Evolutionary conservation across 2,113 vertebrate species (phyloP).

Genomic region (Blennius ocellaris): DNA sequence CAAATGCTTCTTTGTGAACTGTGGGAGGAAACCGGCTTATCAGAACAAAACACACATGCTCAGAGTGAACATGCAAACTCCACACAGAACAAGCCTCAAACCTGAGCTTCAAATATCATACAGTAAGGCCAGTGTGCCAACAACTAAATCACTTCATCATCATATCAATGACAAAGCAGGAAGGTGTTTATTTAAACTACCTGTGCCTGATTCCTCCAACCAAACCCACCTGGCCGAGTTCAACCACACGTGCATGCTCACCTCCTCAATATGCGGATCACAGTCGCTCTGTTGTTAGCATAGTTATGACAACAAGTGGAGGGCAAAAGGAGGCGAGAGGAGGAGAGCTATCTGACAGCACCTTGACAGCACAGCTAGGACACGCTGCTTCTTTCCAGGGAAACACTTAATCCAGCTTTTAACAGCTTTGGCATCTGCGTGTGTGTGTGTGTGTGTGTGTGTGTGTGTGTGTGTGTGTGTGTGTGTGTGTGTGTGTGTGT

Average conservation of each 20-base stretch:
- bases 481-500: too few relatives aligned
- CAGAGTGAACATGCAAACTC: too few relatives aligned
- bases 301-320: conserved; percentile 48
- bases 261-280: conserved; percentile 31
- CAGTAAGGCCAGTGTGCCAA: too few relatives aligned
- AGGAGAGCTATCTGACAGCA: conserved; percentile 62
- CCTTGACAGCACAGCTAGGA: conserved; percentile 66
- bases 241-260: conserved; percentile 10
- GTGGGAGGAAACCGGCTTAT: too few relatives aligned
- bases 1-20: too few relatives aligned
- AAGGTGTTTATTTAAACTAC: too few relatives aligned
- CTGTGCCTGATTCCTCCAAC: neutral
- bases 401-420: conserved; percentile 78
- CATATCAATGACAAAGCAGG: too few relatives aligned
- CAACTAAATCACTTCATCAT: too few relatives aligned
- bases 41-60: too few relatives aligned
- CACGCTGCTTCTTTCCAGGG: conserved; percentile 59
- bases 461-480: too few relatives aligned
- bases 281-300: conserved; percentile 36
- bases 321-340: conserved; percentile 50
- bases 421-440: conserved; percentile 74
- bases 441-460: neutral
- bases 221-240: neutral
- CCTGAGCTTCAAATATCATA: too few relatives aligned
- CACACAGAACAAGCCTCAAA: too few relatives aligned